A percentile compares a stretch with the other conserved stretches of the same genome.
These are phyloP conservation scores for Chelonus insularis DNA, from an alignment of 1,140 invertebrate genomes.

Conservation along the genomic window DNA sequence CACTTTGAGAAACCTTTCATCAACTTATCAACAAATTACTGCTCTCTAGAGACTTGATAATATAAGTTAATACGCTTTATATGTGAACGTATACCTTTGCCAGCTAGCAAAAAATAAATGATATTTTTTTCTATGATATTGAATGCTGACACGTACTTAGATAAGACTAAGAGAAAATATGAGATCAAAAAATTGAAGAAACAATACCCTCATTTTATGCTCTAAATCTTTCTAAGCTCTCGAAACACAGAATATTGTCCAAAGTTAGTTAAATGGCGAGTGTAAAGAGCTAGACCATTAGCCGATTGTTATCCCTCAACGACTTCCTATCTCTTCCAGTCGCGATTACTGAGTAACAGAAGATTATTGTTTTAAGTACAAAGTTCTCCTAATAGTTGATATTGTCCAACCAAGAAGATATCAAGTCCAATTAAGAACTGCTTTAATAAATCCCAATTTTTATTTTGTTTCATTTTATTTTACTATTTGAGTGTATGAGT, in stretches of 20 bases:
- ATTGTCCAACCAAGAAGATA: background rate
- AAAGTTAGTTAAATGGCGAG: background rate
- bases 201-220: conserved; percentile 16
- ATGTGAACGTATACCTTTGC: too few relatives aligned
- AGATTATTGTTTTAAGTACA: conserved; percentile 6
- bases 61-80: background rate
- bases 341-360: conserved; percentile 1
- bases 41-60: background rate
- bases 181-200: background rate
- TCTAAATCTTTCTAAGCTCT: background rate
- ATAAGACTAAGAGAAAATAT: too few relatives aligned
- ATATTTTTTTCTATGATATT: background rate
- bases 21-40: conserved; percentile 26
- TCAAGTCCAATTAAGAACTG: background rate
- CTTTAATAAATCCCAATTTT: too few relatives aligned
- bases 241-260: background rate
- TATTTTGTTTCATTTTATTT: too few relatives aligned
- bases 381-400: background rate
- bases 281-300: conserved; percentile 14
- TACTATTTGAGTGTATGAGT: too few relatives aligned
- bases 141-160: too few relatives aligned
- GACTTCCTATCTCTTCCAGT: conserved; percentile 3
- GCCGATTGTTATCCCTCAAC: conserved; percentile 22
- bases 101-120: too few relatives aligned
- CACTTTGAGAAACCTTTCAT: conserved; percentile 24